Conservation (phyloP, 1,140 invertebrate genomes). For the Sweltsa coloradensis region DNA sequence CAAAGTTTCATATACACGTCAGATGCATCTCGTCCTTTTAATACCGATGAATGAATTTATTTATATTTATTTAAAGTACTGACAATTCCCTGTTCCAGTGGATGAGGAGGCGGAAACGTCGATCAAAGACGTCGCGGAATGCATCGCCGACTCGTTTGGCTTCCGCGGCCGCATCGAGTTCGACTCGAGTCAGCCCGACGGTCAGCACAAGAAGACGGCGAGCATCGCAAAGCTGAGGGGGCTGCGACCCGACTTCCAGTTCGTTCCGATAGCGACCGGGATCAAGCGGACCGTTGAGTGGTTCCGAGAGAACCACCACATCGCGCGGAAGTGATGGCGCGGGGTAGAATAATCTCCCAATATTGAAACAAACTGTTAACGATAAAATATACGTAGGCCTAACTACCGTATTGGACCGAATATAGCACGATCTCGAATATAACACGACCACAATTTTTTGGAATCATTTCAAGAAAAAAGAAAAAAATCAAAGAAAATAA, state of each 20-base stretch:
- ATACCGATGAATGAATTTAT: too few relatives aligned
- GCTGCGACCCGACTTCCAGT: conserved; percentile 74
- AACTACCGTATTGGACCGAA: too few relatives aligned
- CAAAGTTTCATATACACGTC: too few relatives aligned
- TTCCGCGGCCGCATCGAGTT: conserved; percentile 60
- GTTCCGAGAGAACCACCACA: conserved; percentile 62
- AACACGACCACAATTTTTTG: too few relatives aligned
- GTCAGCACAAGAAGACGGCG: conserved; percentile 97
- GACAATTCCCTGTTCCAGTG: conserved; percentile 60
- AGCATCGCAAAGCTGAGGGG: conserved; percentile 81
- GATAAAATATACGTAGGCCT: too few relatives aligned
- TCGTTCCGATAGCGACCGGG: conserved; percentile 77
- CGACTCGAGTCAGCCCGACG: conserved; percentile 84
- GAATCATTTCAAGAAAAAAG: too few relatives aligned
- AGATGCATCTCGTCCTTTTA: too few relatives aligned
- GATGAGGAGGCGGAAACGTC: conserved; percentile 85
- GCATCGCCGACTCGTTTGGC: conserved; percentile 63
- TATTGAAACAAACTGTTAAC: too few relatives aligned
- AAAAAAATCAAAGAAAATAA: too few relatives aligned
- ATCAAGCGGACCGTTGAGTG: conserved; percentile 79
- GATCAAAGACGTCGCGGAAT: conserved; percentile 70
- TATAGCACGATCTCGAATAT: too few relatives aligned
- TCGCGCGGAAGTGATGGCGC: not conserved
- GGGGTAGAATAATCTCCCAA: too few relatives aligned
- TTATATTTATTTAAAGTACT: too few relatives aligned